A percentile compares a stretch with the other conserved stretches of the same genome.
Conservation (phyloP, 2,113 vertebrate species). For the Acanthochromis polyacanthus region DNA sequence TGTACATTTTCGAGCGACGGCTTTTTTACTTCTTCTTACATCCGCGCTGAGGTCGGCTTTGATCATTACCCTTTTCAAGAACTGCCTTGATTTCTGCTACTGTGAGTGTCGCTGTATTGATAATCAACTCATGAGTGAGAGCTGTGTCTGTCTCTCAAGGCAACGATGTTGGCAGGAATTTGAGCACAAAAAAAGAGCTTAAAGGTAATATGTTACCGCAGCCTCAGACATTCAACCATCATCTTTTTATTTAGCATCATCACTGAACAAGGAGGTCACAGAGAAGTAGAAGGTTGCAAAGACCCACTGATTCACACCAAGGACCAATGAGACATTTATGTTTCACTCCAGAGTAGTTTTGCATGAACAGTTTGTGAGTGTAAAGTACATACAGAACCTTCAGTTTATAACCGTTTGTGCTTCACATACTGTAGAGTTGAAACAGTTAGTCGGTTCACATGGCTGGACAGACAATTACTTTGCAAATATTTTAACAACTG, state of each 20-base stretch:
- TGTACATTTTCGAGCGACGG: constrained; percentile 14
- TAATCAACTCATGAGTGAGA: constrained; percentile 41
- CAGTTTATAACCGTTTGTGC: neutral
- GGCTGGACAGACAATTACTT: neutral
- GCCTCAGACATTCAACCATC: constrained; percentile 19
- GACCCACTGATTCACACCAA: neutral
- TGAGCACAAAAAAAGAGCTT: constrained; percentile 9
- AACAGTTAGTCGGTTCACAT: neutral
- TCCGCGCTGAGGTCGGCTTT: constrained; percentile 27
- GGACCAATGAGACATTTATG: neutral
- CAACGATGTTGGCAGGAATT: constrained; percentile 32
- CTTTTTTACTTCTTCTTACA: constrained; percentile 23
- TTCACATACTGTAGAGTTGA: neutral
- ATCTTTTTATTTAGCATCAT: constrained; percentile 17
- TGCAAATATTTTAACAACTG: neutral
- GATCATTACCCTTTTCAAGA: constrained; percentile 36
- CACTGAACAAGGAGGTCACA: constrained; percentile 1
- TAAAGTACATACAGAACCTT: neutral
- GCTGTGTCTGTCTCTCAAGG: constrained; percentile 35
- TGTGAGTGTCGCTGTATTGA: constrained; percentile 19
- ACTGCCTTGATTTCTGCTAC: constrained; percentile 38
- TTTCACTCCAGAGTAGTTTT: no score
- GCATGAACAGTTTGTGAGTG: neutral
- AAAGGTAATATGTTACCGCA: constrained; percentile 6
- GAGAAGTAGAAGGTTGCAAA: neutral